Base-by-base conservation (phyloP, 2,888 invertebrate genomes). In the Mythimna albipuncta region DNA sequence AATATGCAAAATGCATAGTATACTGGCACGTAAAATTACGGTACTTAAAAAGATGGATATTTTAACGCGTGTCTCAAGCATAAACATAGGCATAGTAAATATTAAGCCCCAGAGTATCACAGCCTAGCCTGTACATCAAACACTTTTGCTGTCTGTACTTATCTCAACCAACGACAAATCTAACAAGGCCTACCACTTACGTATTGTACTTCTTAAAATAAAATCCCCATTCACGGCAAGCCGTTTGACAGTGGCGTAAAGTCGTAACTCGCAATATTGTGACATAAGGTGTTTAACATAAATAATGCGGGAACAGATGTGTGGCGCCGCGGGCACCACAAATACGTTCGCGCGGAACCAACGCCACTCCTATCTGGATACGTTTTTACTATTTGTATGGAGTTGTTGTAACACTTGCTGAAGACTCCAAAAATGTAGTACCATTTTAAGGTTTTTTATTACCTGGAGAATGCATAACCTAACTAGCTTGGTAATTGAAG, bases 241-340 rank as follows among this genome's bases (percentile, higher is more conserved):
- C 86, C 89, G 89, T 86, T 91, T 90, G 92, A 93, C 91, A 91
- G 91, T 88, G 83, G 87, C 88, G 90, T 93, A 92, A 91, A 90
- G 90, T 91, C 88, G 94, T 95, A 95, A 95, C 95, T 95, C 93
- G 94, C 93, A 90, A 95, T 96, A 96, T 96, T 95, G 95, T 95
- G 96, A 95, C 96, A 96, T 95, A 96, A 95, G 96, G 96, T 96
- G 95, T 96, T 96, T 96, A 96, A 95, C 96, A 96, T 96, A 96
- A 96, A 96, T 96, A 96, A 96, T 95, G 92, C 93, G 62, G 80
- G 93, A 92, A 94, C 96, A 96, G 96, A 95, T 96, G 96, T 93
- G 96, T 92, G 91, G 83, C 85, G 96, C 96, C 96, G 91, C 93
- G 89, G 95, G 96, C 95, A 85, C 88, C 87, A 92, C 95, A 95